phyloP scores from a whole-genome alignment of 2,888 invertebrate genomes.

The Elaeidobius kamerunicus region DNA sequence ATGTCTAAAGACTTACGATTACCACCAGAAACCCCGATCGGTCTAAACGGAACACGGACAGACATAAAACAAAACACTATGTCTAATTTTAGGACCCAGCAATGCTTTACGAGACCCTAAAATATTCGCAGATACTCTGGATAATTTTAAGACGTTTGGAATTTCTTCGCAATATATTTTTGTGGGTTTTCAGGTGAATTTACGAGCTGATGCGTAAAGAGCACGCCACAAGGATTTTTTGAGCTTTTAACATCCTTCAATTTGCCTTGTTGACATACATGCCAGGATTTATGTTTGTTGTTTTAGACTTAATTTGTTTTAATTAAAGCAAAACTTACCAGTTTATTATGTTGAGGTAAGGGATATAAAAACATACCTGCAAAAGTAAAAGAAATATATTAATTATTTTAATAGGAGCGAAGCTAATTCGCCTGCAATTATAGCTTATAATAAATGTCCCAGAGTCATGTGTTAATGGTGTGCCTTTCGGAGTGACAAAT shows the following conservation, averaged over 20 bases:
- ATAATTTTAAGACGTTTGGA: conserved; percentile 16
- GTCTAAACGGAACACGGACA: background rate
- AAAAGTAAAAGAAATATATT: too few relatives aligned
- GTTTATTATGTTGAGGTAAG: too few relatives aligned
- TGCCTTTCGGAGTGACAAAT: conserved; percentile 2
- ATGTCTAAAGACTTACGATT: too few relatives aligned
- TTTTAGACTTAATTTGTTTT: too few relatives aligned
- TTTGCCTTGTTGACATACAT: too few relatives aligned
- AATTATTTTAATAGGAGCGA: too few relatives aligned
- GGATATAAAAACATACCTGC: too few relatives aligned
- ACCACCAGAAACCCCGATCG: too few relatives aligned
- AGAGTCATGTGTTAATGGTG: background rate
- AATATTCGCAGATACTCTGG: conserved; percentile 17
- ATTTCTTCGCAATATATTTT: conserved; percentile 18
- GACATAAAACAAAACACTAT: conserved; percentile 14
- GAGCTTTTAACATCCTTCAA: background rate
- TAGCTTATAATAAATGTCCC: too few relatives aligned
- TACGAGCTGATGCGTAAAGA: background rate
- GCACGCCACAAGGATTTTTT: background rate
- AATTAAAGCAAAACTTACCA: too few relatives aligned
- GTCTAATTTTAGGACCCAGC: conserved; percentile 16
- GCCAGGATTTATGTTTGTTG: too few relatives aligned
- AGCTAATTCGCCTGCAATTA: too few relatives aligned
- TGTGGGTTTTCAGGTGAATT: conserved; percentile 4
- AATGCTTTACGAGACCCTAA: conserved; percentile 1